Conservation (phyloP, 1,140 invertebrate genomes). For the Lucilia cuprina region DNA sequence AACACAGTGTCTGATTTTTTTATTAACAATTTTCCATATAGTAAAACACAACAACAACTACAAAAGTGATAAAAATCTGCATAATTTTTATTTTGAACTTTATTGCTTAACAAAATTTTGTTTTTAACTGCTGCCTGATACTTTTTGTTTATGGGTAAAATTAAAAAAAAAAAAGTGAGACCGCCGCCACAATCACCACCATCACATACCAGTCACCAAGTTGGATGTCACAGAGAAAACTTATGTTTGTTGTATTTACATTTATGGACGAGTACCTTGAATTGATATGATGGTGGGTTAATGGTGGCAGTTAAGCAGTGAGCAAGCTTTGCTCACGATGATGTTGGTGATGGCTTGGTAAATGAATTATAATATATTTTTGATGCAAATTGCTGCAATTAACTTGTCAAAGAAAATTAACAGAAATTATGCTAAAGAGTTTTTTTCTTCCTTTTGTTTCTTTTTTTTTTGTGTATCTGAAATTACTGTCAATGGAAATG, state of each 20-base stretch:
- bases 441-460: neutral
- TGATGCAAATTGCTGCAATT: constrained; percentile 41
- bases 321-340: neutral
- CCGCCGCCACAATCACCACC: neutral
- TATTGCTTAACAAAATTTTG: neutral
- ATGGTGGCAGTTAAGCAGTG: neutral
- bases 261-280: neutral
- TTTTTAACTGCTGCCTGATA: neutral
- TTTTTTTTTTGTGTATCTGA: too few relatives aligned
- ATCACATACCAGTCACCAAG: neutral
- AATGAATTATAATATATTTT: constrained; percentile 40
- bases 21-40: neutral
- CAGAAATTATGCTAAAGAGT: constrained; percentile 37
- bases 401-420: constrained; percentile 42
- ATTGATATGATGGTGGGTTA: neutral
- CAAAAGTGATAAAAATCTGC: constrained; percentile 2
- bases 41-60: neutral
- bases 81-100: constrained; percentile 9
- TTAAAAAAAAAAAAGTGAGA: neutral
- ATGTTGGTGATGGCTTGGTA: neutral
- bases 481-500: too few relatives aligned
- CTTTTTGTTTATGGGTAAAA: neutral
- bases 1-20: neutral
- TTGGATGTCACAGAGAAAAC: neutral
- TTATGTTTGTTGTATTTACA: neutral